Evolutionary conservation across 2,113 vertebrate species (phyloP), one percentile per base, ranked within the genome.

Genomic region (Myotis brandtii): DNA sequence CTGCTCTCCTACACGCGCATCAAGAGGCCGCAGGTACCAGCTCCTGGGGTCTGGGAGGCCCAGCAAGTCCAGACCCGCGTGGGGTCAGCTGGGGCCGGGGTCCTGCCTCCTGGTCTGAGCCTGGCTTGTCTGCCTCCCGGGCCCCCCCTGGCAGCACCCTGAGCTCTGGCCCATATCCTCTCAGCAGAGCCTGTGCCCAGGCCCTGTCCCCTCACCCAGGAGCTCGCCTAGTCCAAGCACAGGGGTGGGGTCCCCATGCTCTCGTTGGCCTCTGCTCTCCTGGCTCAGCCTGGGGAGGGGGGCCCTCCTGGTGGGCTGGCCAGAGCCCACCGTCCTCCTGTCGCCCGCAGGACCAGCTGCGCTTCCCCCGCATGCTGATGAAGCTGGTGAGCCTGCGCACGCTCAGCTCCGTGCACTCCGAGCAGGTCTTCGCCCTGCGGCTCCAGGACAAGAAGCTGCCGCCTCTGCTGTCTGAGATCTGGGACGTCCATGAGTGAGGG

Each of bases 401-500:
- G 0, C 95, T 98, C 70, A 98, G 98, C 96, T 98, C 98, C 0
- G 98, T 98, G 50, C 98, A 98, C 95, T 98, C 98, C 0, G 98
- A 98, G 96, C 98, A 98, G 94, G 98, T 98, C 64, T 98, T 98
- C 7, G 98, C 98, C 23, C 95, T 98, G 73, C 97, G 98, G 13
- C 98, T 98, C 18, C 98, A 98, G 94, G 98, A 98, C 94, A 98
- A 98, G 96, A 98, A 98, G 92, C 96, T 98, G 72, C 98, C 98
- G 0, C 98, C 98, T 2, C 90, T 98, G 69, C 97, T 98, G 6
- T 98, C 98, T 0, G 98, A 98, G 96, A 98, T 98, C 87, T 98
- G 98, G 98, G 98, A 98, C 0, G 98, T 98, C 50, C 98, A 98
- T 0, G 98, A 98, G 56, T 98, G 96, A 97, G 32, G 87, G 32